Percentiles rank a stretch among this genome's conserved stretches.
phyloP scores from a whole-genome alignment of 1,140 invertebrate genomes.

The Acromyrmex charruanus region DNA sequence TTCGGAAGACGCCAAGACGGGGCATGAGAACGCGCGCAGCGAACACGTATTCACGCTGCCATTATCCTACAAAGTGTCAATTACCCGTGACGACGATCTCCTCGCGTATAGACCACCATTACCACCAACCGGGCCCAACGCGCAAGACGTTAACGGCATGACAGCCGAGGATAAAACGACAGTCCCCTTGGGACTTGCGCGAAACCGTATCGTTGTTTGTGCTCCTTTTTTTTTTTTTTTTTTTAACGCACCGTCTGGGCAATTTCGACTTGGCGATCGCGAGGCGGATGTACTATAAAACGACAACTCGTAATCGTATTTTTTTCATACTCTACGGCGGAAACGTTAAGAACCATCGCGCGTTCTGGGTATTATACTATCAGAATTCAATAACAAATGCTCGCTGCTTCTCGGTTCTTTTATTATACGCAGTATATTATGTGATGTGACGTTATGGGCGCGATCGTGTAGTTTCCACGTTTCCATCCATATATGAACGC shows the following conservation, averaged over 20 bases:
- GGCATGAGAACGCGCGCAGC: slow-evolving; percentile 27
- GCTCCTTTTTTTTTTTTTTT: neutral
- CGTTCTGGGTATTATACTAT: slow-evolving; percentile 55
- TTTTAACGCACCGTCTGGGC: neutral
- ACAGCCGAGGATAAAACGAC: slow-evolving; percentile 55
- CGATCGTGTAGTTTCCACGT: neutral
- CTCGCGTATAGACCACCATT: slow-evolving; percentile 58
- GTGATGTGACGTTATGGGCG: slow-evolving; percentile 35
- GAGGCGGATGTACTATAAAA: slow-evolving; percentile 38
- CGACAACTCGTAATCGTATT: slow-evolving; percentile 58
- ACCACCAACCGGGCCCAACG: slow-evolving; percentile 27
- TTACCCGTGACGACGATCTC: slow-evolving; percentile 71
- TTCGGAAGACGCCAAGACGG: slow-evolving; percentile 28
- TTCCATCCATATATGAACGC: no score
- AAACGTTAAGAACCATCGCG: slow-evolving; percentile 3
- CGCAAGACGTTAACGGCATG: slow-evolving; percentile 49
- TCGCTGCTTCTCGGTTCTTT: slow-evolving; percentile 37
- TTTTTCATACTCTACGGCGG: slow-evolving; percentile 13
- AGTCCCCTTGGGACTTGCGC: slow-evolving; percentile 35
- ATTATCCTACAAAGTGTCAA: slow-evolving; percentile 77
- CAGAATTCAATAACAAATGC: slow-evolving; percentile 68
- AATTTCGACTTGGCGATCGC: neutral
- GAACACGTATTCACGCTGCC: slow-evolving; percentile 45
- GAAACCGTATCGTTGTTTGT: slow-evolving; percentile 44
- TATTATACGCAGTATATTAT: slow-evolving; percentile 42